Conservation (phyloP, 2,888 invertebrate species). For the Formica aserva region DNA sequence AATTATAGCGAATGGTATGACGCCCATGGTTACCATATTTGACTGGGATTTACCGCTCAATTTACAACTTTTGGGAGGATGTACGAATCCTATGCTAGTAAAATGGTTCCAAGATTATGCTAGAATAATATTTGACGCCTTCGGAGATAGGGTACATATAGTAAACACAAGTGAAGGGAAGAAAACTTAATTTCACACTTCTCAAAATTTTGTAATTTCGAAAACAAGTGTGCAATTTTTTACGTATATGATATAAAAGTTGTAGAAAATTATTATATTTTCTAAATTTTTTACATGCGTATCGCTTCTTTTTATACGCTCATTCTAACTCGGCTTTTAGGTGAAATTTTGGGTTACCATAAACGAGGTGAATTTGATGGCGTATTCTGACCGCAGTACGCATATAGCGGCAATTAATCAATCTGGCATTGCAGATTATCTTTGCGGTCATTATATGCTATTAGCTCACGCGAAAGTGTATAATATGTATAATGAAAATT, state of each 20-base stretch:
- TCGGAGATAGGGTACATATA: not conserved
- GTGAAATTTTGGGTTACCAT: conserved; percentile 90
- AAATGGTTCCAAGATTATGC: conserved; percentile 89
- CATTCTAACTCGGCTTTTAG: conserved; percentile 55
- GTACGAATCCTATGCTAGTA: conserved; percentile 88
- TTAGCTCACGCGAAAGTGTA: conserved; percentile 89
- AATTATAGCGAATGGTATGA: conserved; percentile 87
- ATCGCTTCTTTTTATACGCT: not conserved
- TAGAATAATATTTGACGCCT: conserved; percentile 82
- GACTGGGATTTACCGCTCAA: conserved; percentile 90
- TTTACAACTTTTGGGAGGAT: conserved; percentile 89
- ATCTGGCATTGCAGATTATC: conserved; percentile 88
- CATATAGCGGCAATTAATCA: conserved; percentile 67
- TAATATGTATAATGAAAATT: conserved; percentile 88
- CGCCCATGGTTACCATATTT: conserved; percentile 89
- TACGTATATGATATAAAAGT: not conserved
- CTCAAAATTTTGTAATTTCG: not conserved
- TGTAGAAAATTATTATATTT: not conserved
- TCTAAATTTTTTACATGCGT: conserved; percentile 2
- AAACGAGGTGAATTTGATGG: conserved; percentile 88
- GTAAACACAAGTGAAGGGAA: not conserved
- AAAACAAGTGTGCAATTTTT: not conserved
- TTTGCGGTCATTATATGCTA: conserved; percentile 89
- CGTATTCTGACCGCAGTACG: conserved; percentile 76
- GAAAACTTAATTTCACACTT: not conserved